Base-by-base conservation (phyloP, 1,140 invertebrate species). In the Dreissena polymorpha region DNA sequence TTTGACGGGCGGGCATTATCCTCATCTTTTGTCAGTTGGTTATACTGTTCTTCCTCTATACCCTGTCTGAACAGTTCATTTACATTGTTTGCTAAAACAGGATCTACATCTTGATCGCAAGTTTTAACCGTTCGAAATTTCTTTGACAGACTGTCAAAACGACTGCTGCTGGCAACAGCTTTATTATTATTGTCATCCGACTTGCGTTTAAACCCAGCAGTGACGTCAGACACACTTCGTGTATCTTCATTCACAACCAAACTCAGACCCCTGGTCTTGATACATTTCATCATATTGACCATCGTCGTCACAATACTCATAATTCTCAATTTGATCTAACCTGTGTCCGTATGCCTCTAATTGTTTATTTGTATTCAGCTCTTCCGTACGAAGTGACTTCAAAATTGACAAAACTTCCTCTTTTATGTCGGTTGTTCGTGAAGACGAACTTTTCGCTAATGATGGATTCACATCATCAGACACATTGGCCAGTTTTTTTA, bases 11-110 rank as follows among this genome's bases (percentile, higher is more conserved):
- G 39, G 39, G 39, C 39, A 39, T 39, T 39, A 39, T 39, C 25
- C 13, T 63, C 25, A 39, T 75, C 72, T 16, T 75, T 63, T n/a
- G 64, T 23, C 72, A 75, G 10, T 16, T 60, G 12, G 64, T 10
- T 7, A 29, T 75, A 63, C 57, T 63, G 53, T 23, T 60, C 72
- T 29, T 75, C 60, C 23, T 75, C 72, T 21, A 75, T 63, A 13
- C 57, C 57, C 12, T 75, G 8, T 10, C 21, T 23, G 21, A 63
- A 75, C 23, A 39, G 18, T 12, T 75, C n/a, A 63, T 23, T 75
- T 18, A 60, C 25, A 75, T 63, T 63, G n/a, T n/a, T 12, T 13
- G 72, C 72, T 21, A 75, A 63, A 14, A 63, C 23, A 18, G 13
- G 18, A 75, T 63, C 72, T 27, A 63, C 49, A 18, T n/a, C 25